Base-by-base conservation (phyloP, 1,140 invertebrate species). In the Calliphora vicina region DNA sequence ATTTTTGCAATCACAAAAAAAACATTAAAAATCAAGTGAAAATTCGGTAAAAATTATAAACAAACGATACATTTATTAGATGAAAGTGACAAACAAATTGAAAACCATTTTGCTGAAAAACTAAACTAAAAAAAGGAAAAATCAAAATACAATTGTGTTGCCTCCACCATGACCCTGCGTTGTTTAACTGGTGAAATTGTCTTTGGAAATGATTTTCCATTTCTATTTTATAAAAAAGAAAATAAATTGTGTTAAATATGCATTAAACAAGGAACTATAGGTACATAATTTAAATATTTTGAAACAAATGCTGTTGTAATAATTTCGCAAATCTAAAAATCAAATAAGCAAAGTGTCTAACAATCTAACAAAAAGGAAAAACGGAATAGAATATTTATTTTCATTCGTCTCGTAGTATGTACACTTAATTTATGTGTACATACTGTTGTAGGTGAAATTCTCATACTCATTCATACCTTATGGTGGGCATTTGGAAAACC, bases 101-200 rank as follows among this genome's bases (percentile, higher is more conserved):
- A 50, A 50, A 50, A 50, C 45, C 12, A 50, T 15, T 13, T 17
- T n/a, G n/a, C 0, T 17, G 1, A 50, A 17, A 50, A 50, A 50
- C 1, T n/a, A 50, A 50, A 50, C 12, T 6, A 12, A 17, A 50
- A 50, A 45, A 50, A 50, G 12, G 15, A 50, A 50, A 50, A 17
- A 12, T 50, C 6, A 50, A 50, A 50, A 50, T 50, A 45, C 15
- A 17, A 50, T 1, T 50, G 2, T 50, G 45, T 50, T 50, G 4
- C 45, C 45, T 50, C 45, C 4, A 50, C 13, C 17, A 50, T 50
- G 17, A 50, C 45, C 8, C 12, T 50, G 45, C 45, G 6, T 35
- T n/a, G n/a, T n/a, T 50, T 74, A 17, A 74, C 72, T 74, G 26
- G 72, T 74, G 72, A 74, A 74, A 35, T 74, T 74, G 72, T 29